Conservation (phyloP, 1,140 invertebrate genomes). For the Linepithema humile region DNA sequence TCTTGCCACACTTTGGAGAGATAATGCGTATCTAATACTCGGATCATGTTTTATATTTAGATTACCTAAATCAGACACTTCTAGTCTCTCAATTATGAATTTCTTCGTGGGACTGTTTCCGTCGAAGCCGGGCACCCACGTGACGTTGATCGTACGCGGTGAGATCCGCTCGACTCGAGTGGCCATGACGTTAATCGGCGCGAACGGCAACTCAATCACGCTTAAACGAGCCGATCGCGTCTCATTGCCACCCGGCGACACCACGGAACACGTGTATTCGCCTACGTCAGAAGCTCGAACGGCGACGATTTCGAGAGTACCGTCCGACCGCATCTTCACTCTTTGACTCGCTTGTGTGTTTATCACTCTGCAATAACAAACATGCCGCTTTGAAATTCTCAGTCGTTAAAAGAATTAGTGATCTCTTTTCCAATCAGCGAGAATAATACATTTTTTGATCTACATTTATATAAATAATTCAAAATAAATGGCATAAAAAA, state of each 20-base stretch:
- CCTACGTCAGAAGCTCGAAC: constrained; percentile 93
- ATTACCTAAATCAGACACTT: constrained; percentile 92
- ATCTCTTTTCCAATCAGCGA: background rate
- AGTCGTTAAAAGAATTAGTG: background rate
- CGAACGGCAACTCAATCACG: constrained; percentile 97
- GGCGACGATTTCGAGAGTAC: constrained; percentile 91
- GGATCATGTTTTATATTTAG: background rate
- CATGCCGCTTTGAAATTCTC: background rate
- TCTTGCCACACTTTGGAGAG: too few relatives aligned
- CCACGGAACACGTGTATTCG: constrained; percentile 92
- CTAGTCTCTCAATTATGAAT: constrained; percentile 96
- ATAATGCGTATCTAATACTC: too few relatives aligned
- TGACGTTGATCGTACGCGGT: constrained; percentile 91
- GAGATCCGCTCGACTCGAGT: constrained; percentile 86
- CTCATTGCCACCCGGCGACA: constrained; percentile 96
- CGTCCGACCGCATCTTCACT: constrained; percentile 90
- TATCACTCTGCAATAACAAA: constrained; percentile 85
- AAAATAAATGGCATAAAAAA: background rate
- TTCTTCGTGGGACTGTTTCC: constrained; percentile 98
- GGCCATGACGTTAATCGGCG: constrained; percentile 94
- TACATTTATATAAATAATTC: background rate
- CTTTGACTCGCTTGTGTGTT: constrained; percentile 87
- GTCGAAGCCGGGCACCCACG: constrained; percentile 98
- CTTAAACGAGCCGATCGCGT: constrained; percentile 92
- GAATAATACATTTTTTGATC: too few relatives aligned